phyloP scores from a whole-genome alignment of 2,113 vertebrate species.

The Struthio camelus region DNA sequence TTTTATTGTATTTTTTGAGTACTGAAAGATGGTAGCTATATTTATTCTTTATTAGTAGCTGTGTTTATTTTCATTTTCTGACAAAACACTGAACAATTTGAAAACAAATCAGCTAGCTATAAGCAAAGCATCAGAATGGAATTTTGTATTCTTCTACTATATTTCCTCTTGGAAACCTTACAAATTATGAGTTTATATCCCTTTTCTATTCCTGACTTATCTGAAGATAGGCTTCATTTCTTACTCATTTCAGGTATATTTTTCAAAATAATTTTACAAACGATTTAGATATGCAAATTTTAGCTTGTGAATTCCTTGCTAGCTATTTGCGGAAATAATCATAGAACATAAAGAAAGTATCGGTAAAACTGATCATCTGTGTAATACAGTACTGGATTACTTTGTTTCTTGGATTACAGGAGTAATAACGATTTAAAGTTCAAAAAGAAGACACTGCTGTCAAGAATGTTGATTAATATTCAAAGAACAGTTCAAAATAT shows the following conservation, averaged over 20 bases:
- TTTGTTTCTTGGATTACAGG: neutral
- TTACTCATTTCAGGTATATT: neutral
- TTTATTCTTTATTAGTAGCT: neutral
- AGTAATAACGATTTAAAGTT: neutral
- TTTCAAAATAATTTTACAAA: neutral
- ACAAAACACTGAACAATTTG: neutral
- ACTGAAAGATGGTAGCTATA: neutral
- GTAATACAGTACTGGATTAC: neutral
- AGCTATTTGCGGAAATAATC: neutral
- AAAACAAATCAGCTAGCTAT: neutral
- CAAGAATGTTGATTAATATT: neutral
- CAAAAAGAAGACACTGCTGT: neutral
- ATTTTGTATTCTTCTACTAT: neutral
- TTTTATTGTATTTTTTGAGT: neutral
- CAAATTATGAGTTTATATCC: neutral
- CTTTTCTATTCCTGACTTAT: neutral
- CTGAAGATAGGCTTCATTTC: neutral
- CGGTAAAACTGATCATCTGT: neutral
- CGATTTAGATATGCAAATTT: neutral
- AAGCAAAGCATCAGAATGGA: neutral
- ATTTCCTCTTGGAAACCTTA: neutral
- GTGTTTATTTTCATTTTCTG: neutral
- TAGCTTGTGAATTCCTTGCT: neutral
- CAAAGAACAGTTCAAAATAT: neutral
- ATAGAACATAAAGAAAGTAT: neutral